Evolutionary conservation across 1,140 invertebrate genomes (phyloP), one percentile per base, ranked within the genome.

Genomic region (Vollenhovia emeryi): DNA sequence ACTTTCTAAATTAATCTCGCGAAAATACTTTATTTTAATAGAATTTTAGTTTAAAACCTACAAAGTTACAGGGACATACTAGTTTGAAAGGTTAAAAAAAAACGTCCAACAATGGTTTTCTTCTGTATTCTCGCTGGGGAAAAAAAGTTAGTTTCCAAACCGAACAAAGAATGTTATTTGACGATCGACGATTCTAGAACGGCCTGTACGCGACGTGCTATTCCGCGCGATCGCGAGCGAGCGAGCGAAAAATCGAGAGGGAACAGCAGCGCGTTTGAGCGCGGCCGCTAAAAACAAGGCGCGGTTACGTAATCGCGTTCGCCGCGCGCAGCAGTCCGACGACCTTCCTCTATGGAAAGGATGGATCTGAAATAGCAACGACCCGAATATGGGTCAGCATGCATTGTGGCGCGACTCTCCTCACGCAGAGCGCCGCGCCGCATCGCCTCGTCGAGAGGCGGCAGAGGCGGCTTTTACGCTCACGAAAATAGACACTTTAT

Each of bases 361-460:
- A 94, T 95, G 93, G 93, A 94, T 94, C 94, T 94, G 94, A 95
- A 94, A 95, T 95, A 94, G 94, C 93, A 95, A 95, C 94, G 94
- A 94, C 94, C 94, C 94, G 94, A 94, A 95, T 95, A 94, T 95
- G 92, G 94, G 94, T 95, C 94, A 95, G 92, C 94, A 91, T 95
- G 94, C 93, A 95, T 94, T 94, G 94, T 94, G 89, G 87, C 92
- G 90, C 93, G 94, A 94, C 94, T 93, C 94, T 94, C 93, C 94
- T 94, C 93, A 78, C 88, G 88, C 87, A 79, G 87, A 89, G 85
- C 88, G 85, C 85, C 85, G 88, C 69, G 40, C 40, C n/a, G 59
- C 71, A 57, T 43, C 40, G 50, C 36, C 36, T 66, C 62, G 59
- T 18, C 18, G 45, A 78, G 76, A 82, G 84, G 59, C 71, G 76